phyloP scores from a whole-genome alignment of 2,888 invertebrate species.

The Apoda limacodes region DNA sequence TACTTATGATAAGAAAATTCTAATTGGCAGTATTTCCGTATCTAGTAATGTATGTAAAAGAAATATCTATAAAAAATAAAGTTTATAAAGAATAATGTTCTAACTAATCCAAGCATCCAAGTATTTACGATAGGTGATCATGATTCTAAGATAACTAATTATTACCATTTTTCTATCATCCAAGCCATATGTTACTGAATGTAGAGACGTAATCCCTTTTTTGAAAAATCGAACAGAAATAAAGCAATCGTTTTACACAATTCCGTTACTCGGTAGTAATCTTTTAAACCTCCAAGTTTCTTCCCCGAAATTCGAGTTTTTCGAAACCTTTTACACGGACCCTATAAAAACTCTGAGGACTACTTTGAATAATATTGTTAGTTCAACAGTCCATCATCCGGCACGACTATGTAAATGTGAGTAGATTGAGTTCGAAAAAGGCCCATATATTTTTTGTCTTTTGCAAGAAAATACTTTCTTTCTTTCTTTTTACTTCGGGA shows the following conservation, averaged over 20 bases:
- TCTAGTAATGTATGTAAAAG: too few relatives aligned
- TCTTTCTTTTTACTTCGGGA: not conserved
- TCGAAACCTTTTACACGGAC: slow-evolving; percentile 25
- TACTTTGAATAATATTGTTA: slow-evolving; percentile 65
- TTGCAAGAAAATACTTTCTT: slow-evolving; percentile 1
- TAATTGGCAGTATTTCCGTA: too few relatives aligned
- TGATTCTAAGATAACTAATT: too few relatives aligned
- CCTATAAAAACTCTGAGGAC: slow-evolving; percentile 40
- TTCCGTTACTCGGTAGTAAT: slow-evolving; percentile 20
- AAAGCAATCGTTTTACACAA: slow-evolving; percentile 35
- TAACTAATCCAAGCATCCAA: too few relatives aligned
- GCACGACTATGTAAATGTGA: slow-evolving; percentile 50
- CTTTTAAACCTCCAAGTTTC: slow-evolving; percentile 9
- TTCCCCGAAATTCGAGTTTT: slow-evolving; percentile 8
- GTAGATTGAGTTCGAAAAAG: slow-evolving; percentile 40
- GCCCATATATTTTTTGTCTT: slow-evolving; percentile 11
- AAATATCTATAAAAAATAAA: too few relatives aligned
- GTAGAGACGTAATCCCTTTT: not conserved
- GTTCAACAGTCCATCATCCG: slow-evolving; percentile 44
- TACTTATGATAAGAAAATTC: too few relatives aligned
- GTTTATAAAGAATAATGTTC: too few relatives aligned
- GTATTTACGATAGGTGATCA: too few relatives aligned
- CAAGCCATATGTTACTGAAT: too few relatives aligned
- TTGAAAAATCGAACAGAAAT: not conserved
- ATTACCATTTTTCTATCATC: too few relatives aligned